Conservation (phyloP, 1,140 invertebrate genomes). For the Plectus sambesii region DNA sequence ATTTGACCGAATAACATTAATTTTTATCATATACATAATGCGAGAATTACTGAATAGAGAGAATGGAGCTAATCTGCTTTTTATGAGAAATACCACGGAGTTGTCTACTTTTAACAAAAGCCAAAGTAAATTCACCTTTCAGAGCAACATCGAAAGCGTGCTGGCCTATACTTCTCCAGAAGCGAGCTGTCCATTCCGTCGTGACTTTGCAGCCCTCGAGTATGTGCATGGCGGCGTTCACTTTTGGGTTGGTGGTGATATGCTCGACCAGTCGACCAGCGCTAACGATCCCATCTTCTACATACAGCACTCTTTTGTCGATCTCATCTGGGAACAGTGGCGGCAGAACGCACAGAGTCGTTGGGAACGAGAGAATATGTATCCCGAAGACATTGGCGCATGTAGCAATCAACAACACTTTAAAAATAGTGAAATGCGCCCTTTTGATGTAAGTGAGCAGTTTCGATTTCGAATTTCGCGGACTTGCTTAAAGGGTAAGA, state of each 20-base stretch:
- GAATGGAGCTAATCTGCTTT: too few relatives aligned
- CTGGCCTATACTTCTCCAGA: conserved; percentile 43
- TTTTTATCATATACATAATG: too few relatives aligned
- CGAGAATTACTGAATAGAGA: too few relatives aligned
- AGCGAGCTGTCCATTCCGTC: conserved; percentile 19
- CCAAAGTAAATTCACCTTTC: too few relatives aligned
- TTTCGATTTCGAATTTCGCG: too few relatives aligned
- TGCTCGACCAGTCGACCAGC: conserved; percentile 31
- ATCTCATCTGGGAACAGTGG: conserved; percentile 36
- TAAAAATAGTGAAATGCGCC: conserved; percentile 38
- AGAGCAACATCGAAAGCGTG: conserved; percentile 41
- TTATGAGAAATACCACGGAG: too few relatives aligned
- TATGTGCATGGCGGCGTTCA: conserved; percentile 40
- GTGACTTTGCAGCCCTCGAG: conserved; percentile 27
- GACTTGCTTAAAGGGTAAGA: too few relatives aligned
- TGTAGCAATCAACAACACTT: conserved; percentile 31
- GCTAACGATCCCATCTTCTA: conserved; percentile 44
- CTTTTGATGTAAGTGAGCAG: too few relatives aligned
- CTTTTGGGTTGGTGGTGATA: conserved; percentile 39
- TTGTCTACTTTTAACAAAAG: too few relatives aligned
- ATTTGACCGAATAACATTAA: too few relatives aligned
- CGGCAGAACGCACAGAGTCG: conserved; percentile 24
- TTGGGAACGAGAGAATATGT: conserved; percentile 25
- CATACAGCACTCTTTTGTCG: conserved; percentile 46
- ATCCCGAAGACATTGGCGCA: conserved; percentile 27